Evolutionary conservation across 2,113 vertebrate genomes (phyloP).

Genomic region (Corydoras maculifer): DNA sequence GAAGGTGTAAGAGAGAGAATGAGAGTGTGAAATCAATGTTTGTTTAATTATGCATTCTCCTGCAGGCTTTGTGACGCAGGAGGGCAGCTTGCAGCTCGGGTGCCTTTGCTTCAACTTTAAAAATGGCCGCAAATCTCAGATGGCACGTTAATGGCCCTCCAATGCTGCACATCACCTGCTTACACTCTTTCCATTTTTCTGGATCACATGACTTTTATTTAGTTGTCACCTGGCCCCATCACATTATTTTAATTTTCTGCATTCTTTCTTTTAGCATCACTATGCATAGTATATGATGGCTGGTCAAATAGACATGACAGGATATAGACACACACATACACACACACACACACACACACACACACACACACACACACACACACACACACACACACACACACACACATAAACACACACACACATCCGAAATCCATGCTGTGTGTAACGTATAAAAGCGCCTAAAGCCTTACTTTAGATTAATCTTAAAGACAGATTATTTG

Average conservation of each 20-base stretch:
- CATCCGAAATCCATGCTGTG: slow-evolving; percentile 64
- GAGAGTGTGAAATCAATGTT: slow-evolving; percentile 69
- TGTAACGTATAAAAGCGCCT: too few relatives aligned
- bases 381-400: too few relatives aligned
- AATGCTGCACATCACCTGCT: slow-evolving; percentile 98
- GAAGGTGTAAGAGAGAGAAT: slow-evolving; percentile 27
- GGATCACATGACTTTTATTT: slow-evolving; percentile 61
- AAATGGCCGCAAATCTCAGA: slow-evolving; percentile 93
- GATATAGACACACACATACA: slow-evolving; percentile 14
- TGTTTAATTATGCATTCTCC: slow-evolving; percentile 80
- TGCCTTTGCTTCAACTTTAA: slow-evolving; percentile 95
- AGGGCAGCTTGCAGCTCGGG: slow-evolving; percentile 84
- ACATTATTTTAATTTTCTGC: too few relatives aligned
- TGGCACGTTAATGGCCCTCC: slow-evolving; percentile 98
- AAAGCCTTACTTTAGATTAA: too few relatives aligned
- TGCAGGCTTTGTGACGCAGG: slow-evolving; percentile 80
- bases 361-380: too few relatives aligned
- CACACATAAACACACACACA: too few relatives aligned
- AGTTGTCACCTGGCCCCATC: slow-evolving; percentile 16
- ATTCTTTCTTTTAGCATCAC: slow-evolving; percentile 53
- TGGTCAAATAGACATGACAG: slow-evolving; percentile 68
- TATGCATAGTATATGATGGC: slow-evolving; percentile 72
- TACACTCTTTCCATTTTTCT: slow-evolving; percentile 69
- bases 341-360: too few relatives aligned
- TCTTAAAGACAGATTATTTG: too few relatives aligned